Base-by-base conservation (phyloP, 2,888 invertebrate species). In the Troides aeacus region DNA sequence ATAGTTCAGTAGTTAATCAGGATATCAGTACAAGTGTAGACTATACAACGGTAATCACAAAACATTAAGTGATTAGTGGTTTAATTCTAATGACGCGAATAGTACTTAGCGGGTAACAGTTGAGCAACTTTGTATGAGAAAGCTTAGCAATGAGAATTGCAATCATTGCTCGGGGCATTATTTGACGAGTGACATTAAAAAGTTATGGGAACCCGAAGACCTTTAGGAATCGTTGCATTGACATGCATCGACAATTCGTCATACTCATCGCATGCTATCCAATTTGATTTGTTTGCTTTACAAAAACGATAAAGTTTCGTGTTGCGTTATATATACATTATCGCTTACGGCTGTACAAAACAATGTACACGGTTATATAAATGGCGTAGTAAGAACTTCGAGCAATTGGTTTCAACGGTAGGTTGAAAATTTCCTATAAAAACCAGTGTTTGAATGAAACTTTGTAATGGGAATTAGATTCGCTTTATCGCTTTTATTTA, bases 131-230 rank as follows among this genome's bases (percentile, higher is more conserved):
- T 64, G 50, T 62, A 64, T 62, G 57, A 61, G 60, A 71, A 58
- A 68, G 64, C 60, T 60, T 42, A 62, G 59, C 63, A 67, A 57
- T 36, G 46, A 56, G 75, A 79, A 79, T 76, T 70, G 71, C 76
- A 76, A 74, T 61, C 72, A 77, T 77, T 80, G 83, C 84, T 83
- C 72, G 81, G 74, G 79, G 83, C 81, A 78, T 78, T 82, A 82
- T 84, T 87, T 82, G 82, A 77, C 83, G 79, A 87, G 84, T 89
- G 91, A 88, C 88, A 90, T 91, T 92, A 90, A 87, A 88, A 86
- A 87, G 81, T 89, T 67, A 87, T 91, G 92, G 87, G 92, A 92
- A 88, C 84, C 72, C 68, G 68, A 75, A 87, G 89, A 92, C 92
- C 92, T 92, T 92, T 91, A 78, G 77, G 77, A 61, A 60, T 62